Evolutionary conservation across 2,113 vertebrate species (phyloP).

Genomic region (Etheostoma spectabile): DNA sequence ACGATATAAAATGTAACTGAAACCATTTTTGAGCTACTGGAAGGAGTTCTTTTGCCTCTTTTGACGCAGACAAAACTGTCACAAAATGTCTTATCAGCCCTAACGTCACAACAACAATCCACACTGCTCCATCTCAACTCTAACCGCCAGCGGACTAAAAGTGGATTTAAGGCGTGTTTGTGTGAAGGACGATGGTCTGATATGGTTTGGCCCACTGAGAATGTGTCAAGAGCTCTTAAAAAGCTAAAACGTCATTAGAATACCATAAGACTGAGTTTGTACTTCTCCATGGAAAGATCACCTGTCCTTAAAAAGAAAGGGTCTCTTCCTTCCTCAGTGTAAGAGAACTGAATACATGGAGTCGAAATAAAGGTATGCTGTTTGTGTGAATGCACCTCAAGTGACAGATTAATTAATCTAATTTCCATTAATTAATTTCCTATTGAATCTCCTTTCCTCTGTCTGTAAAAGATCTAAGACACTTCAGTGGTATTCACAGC

Average conservation of each 20-base stretch:
- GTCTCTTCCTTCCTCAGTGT: background rate
- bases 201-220: background rate
- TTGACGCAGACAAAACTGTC: background rate
- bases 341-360: background rate
- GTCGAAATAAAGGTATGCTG: background rate
- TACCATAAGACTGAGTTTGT: background rate
- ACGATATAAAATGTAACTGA: background rate
- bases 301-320: background rate
- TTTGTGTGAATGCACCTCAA: background rate
- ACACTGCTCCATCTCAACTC: background rate
- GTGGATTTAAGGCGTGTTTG: background rate
- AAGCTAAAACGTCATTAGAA: background rate
- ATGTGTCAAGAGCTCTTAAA: slow-evolving; percentile 1
- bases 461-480: slow-evolving; percentile 26
- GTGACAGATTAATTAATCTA: slow-evolving; percentile 18
- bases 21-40: too few species aligned
- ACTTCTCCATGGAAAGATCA: background rate
- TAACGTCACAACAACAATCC: background rate
- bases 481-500: slow-evolving; percentile 44
- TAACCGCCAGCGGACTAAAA: background rate
- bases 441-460: slow-evolving; percentile 27
- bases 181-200: background rate
- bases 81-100: background rate
- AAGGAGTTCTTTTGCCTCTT: too few species aligned
- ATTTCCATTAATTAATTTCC: slow-evolving; percentile 35